Conservation (phyloP, 2,888 invertebrate species). For the Deilephila elpenor region DNA sequence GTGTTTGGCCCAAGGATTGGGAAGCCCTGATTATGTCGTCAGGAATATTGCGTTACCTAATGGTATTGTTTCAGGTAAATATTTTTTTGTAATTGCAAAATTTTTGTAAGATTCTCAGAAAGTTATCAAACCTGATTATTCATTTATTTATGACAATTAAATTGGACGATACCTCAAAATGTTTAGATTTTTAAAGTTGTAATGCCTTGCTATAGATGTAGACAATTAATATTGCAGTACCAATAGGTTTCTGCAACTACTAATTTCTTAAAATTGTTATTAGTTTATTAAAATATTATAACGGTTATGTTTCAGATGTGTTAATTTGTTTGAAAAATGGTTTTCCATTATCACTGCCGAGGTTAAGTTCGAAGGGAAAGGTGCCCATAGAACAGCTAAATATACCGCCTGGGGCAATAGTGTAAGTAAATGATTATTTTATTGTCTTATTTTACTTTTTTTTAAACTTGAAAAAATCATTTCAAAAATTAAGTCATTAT, state of each 20-base stretch:
- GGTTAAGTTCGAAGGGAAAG: constrained; percentile 45
- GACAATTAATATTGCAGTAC: too few species aligned
- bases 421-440: constrained; percentile 54
- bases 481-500: too few species aligned
- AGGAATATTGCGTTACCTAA: constrained; percentile 81
- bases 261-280: too few species aligned
- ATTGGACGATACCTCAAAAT: too few species aligned
- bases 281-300: too few species aligned
- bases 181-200: too few species aligned
- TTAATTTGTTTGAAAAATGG: constrained; percentile 65
- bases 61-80: constrained; percentile 83
- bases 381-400: constrained; percentile 68
- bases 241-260: too few species aligned
- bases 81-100: neutral
- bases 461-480: too few species aligned
- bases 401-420: constrained; percentile 58
- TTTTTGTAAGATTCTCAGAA: neutral
- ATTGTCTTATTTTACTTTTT: too few species aligned
- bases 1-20: constrained; percentile 82
- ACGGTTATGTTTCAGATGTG: constrained; percentile 57
- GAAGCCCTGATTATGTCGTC: constrained; percentile 82
- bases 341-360: constrained; percentile 57
- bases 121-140: too few species aligned
- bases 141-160: too few species aligned
- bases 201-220: too few species aligned